Evolutionary conservation across 2,113 vertebrate species (phyloP).

Genomic region (Pimephales promelas): DNA sequence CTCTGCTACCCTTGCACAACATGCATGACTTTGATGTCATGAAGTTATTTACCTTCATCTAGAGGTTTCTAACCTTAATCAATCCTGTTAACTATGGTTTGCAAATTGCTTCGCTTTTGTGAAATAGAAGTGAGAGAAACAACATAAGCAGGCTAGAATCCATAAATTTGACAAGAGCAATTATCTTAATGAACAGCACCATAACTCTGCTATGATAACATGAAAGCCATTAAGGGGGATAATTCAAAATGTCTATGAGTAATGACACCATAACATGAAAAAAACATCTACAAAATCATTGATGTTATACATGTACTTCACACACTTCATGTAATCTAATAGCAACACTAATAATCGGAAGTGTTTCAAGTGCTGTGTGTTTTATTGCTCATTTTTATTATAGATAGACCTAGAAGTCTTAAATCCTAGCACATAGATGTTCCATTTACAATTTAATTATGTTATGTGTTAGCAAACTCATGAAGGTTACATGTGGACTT

Average conservation of each 20-base stretch:
- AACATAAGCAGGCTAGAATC: slow-evolving; percentile 50
- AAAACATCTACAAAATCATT: slow-evolving; percentile 28
- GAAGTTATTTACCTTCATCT: slow-evolving; percentile 42
- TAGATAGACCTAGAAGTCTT: not conserved
- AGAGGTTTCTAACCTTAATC: slow-evolving; percentile 27
- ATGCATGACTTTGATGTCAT: slow-evolving; percentile 52
- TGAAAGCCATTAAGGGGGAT: slow-evolving; percentile 47
- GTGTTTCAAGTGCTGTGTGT: not conserved
- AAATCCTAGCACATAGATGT: not conserved
- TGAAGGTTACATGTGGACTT: not conserved
- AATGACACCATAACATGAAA: slow-evolving; percentile 25
- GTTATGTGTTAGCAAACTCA: slow-evolving; percentile 19
- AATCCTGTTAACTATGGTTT: slow-evolving; percentile 43
- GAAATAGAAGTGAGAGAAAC: slow-evolving; percentile 5
- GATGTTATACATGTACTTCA: slow-evolving; percentile 33
- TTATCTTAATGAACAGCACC: slow-evolving; percentile 56
- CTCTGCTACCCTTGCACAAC: slow-evolving; percentile 22
- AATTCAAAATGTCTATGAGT: slow-evolving; percentile 36
- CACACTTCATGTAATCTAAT: slow-evolving; percentile 9
- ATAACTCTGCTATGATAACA: slow-evolving; percentile 43
- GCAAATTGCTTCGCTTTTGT: slow-evolving; percentile 10
- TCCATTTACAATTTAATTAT: slow-evolving; percentile 7
- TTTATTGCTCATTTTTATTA: not conserved
- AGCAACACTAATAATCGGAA: not conserved
- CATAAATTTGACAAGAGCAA: slow-evolving; percentile 51